Base-by-base conservation (phyloP, 2,113 vertebrate genomes). In the Sinocyclocheilus anshuiensis region DNA sequence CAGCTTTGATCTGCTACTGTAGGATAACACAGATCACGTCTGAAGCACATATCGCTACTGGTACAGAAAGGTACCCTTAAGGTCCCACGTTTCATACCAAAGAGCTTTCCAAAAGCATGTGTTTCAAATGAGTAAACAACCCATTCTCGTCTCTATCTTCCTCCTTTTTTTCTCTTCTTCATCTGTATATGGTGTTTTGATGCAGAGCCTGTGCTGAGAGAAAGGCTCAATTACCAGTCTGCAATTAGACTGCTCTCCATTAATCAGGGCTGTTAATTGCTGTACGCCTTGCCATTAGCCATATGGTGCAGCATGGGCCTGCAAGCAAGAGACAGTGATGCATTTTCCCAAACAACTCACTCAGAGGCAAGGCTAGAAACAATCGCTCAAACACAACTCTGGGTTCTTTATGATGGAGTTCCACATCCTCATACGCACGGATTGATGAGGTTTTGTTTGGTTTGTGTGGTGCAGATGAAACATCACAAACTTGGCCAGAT, bases 191-290 rank as follows among this genome's bases (percentile, higher is more conserved):
- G 4, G 57, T 81, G 71, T 79, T 86, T 74, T 57, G 57, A 78
- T 84, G 77, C 88, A 59, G 85, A 84, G 77, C 50, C 86, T 81
- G 72, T 67, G 59, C 77, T 72, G 81, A 86, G 84, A 87, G 86
- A 72, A 72, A 87, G 83, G 86, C 81, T 83, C 96, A 96, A 96
- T 97, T 96, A 96, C 96, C 96, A 97, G 96, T 96, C 96, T 96
- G 96, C 96, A 96, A 97, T 97, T 95, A 97, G 96, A 95, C 96
- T 95, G 93, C 96, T 97, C 95, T 95, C 96, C 97, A 98, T 99
- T 98, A 98, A 99, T 99, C 97, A 98, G 96, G 94, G 94, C 93
- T 94, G 95, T 96, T 98, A 97, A 97, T 98, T 98, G 96, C 97
- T 96, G 96, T 93, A 94, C 95, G 94, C 94, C 78, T 82, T 95